These are phyloP conservation scores for Ceratitis capitata DNA, from an alignment of 1,140 invertebrate species.

Conservation along the genomic window DNA sequence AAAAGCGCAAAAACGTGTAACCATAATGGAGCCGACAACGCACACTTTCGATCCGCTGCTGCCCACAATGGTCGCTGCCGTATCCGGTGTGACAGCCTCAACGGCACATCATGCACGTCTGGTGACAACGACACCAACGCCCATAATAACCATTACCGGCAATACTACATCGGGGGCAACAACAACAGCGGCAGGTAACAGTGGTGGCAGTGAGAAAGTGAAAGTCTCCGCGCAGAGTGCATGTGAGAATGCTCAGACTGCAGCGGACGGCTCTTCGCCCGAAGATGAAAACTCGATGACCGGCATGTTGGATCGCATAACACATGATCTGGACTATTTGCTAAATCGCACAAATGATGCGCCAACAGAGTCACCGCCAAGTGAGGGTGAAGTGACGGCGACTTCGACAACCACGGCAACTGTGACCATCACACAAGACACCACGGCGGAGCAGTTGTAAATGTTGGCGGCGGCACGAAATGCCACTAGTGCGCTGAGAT, in stretches of 20 bases:
- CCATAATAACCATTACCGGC: conserved; percentile 47
- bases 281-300: conserved; percentile 57
- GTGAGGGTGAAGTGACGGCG: not conserved
- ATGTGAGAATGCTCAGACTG: not conserved
- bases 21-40: conserved; percentile 60
- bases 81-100: conserved; percentile 49
- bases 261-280: not conserved
- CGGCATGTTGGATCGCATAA: conserved; percentile 77
- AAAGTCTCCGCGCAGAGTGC: not conserved
- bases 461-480: too few relatives aligned
- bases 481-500: not conserved
- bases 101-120: not conserved
- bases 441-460: not conserved
- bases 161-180: conserved; percentile 47
- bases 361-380: conserved; percentile 47
- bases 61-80: conserved; percentile 59
- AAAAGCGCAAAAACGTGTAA: conserved; percentile 62
- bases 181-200: conserved; percentile 7
- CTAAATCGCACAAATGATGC: conserved; percentile 70
- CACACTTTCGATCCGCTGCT: conserved; percentile 60
- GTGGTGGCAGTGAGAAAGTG: not conserved
- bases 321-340: conserved; percentile 78
- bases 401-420: not conserved
- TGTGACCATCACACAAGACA: not conserved
- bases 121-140: conserved; percentile 18